A percentile compares a stretch with the other conserved stretches of the same genome.
These are phyloP conservation scores for Nicator chloris DNA, from an alignment of 2,113 vertebrate genomes.

Conservation along the genomic window DNA sequence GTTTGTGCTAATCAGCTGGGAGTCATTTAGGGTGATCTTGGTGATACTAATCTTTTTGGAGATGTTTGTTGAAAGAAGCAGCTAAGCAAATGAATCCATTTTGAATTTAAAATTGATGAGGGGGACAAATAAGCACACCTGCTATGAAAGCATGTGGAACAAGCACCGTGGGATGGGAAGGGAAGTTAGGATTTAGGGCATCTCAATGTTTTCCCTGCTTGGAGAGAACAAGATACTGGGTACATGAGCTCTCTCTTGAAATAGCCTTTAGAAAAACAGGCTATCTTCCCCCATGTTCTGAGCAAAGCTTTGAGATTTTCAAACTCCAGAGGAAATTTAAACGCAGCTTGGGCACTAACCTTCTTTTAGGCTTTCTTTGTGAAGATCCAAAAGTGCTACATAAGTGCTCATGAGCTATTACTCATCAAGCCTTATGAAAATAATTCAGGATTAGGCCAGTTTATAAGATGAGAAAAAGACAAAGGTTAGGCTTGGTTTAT, in stretches of 20 bases:
- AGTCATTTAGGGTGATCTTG: not conserved
- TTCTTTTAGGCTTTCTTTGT: not conserved
- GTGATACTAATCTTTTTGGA: not conserved
- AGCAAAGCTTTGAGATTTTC: not conserved
- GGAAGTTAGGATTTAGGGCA: not conserved
- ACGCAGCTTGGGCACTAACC: not conserved
- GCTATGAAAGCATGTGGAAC: not conserved
- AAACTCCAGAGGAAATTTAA: not conserved
- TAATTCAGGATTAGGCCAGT: not conserved
- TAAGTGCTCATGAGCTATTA: not conserved
- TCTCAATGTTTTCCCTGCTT: not conserved
- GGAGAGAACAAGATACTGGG: not conserved
- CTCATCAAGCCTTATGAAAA: not conserved
- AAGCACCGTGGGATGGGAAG: not conserved
- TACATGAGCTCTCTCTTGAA: not conserved
- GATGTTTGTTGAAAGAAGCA: not conserved
- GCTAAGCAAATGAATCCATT: not conserved
- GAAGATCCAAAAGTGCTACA: not conserved
- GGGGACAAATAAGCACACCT: not conserved
- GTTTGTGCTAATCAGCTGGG: not conserved
- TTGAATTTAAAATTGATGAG: not conserved
- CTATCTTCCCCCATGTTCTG: not conserved
- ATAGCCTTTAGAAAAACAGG: not conserved
- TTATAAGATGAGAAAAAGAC: not conserved
- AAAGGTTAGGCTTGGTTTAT: not conserved